Evolutionary conservation across 2,888 invertebrate genomes (phyloP).

Genomic region (Sphecodes monilicornis): DNA sequence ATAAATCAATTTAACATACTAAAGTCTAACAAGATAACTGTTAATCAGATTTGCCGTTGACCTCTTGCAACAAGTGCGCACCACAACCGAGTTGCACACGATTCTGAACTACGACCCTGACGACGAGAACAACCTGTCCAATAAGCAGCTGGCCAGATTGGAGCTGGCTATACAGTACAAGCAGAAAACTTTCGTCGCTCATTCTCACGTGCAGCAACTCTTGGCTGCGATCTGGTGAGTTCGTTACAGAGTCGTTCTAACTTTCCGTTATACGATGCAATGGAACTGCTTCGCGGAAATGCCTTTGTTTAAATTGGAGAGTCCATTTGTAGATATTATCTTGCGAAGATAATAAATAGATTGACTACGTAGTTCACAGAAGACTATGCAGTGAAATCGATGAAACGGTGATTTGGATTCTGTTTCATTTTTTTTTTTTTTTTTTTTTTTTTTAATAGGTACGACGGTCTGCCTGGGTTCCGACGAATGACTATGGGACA

Average conservation of each 20-base stretch:
- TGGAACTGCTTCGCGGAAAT: slow-evolving; percentile 1
- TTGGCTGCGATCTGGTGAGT: slow-evolving; percentile 93
- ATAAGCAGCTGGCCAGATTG: slow-evolving; percentile 88
- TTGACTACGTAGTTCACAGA: background rate
- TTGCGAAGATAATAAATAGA: background rate
- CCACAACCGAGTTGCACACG: slow-evolving; percentile 96
- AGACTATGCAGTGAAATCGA: background rate
- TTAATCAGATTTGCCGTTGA: slow-evolving; percentile 91
- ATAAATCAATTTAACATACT: background rate
- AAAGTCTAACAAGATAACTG: slow-evolving; percentile 1
- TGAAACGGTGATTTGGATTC: background rate
- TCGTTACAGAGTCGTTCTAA: slow-evolving; percentile 24
- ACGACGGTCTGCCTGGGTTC: slow-evolving; percentile 97
- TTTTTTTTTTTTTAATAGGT: slow-evolving; percentile 80
- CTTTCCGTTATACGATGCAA: background rate
- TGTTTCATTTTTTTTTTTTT: background rate
- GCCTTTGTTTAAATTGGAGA: background rate
- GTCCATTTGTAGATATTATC: background rate
- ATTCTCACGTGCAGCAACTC: slow-evolving; percentile 97
- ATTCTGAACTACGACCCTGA: slow-evolving; percentile 97
- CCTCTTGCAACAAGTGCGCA: slow-evolving; percentile 95
- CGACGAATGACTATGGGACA: slow-evolving; percentile 91
- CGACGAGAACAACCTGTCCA: slow-evolving; percentile 86
- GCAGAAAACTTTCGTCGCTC: slow-evolving; percentile 98
- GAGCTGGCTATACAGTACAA: slow-evolving; percentile 97